Conservation (phyloP, 2,113 vertebrate species). For the Amphilophus citrinellus region DNA sequence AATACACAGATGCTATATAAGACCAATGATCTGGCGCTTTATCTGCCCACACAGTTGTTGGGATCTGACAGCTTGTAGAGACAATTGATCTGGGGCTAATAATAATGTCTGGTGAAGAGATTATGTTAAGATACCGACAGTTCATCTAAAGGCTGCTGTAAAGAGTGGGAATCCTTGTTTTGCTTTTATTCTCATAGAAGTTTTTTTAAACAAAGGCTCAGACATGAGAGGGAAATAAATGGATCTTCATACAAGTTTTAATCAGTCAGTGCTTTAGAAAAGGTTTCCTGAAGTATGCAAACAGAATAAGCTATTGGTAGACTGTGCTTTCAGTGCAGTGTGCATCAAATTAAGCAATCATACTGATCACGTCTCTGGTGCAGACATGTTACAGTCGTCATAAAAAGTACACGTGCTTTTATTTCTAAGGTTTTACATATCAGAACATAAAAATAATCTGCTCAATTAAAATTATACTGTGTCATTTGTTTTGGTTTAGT, state of each 20-base stretch:
- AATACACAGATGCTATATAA: not conserved
- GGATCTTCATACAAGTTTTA: conserved; percentile 9
- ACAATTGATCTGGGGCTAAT: conserved; percentile 27
- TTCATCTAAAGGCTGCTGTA: not conserved
- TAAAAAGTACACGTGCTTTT: no score
- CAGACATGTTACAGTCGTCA: not conserved
- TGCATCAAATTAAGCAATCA: not conserved
- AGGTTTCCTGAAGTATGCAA: not conserved
- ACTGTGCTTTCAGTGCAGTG: no score
- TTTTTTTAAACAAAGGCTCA: not conserved
- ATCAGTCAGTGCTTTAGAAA: not conserved
- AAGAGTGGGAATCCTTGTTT: not conserved
- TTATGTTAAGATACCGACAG: conserved; percentile 1
- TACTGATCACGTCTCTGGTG: not conserved
- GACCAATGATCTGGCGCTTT: conserved; percentile 40
- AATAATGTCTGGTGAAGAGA: conserved; percentile 34
- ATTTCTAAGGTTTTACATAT: no score
- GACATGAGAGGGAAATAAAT: not conserved
- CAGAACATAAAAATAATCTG: no score
- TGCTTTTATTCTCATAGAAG: not conserved
- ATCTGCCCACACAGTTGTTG: conserved; percentile 32
- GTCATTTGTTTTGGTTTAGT: no score
- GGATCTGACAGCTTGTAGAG: conserved; percentile 17
- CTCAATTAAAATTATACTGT: no score
- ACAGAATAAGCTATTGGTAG: not conserved